A percentile compares a stretch with the other conserved stretches of the same genome.
Evolutionary conservation across 1,140 invertebrate genomes (phyloP).

Genomic region (Phortica variegata): DNA sequence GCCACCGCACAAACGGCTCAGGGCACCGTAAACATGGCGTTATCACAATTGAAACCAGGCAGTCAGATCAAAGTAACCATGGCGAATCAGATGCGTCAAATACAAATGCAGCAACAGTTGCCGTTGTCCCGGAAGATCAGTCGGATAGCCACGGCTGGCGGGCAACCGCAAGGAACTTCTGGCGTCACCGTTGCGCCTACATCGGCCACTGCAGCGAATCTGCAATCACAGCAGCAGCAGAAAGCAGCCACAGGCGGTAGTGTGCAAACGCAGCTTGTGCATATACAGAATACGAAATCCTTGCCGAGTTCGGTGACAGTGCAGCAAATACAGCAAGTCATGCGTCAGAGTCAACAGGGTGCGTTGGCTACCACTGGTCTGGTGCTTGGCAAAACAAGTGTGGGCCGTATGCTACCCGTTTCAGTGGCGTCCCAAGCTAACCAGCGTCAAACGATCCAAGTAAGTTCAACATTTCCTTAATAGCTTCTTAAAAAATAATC

Average conservation of each 20-base stretch:
- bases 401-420: conserved; percentile 53
- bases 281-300: conserved; percentile 61
- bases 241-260: conserved; percentile 22
- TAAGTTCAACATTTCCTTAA: conserved; percentile 14
- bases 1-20: conserved; percentile 59
- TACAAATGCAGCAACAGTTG: conserved; percentile 69
- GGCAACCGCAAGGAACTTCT: conserved; percentile 35
- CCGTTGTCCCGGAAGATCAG: conserved; percentile 65
- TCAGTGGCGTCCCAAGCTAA: conserved; percentile 51
- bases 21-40: conserved; percentile 56
- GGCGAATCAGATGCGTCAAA: conserved; percentile 67
- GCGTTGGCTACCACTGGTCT: conserved; percentile 33
- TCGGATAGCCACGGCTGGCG: conserved; percentile 65
- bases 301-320: conserved; percentile 68
- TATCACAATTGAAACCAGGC: conserved; percentile 50
- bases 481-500: no score
- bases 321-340: conserved; percentile 77
- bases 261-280: conserved; percentile 47
- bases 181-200: background rate
- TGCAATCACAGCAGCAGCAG: conserved; percentile 33
- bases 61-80: conserved; percentile 61
- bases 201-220: no score
- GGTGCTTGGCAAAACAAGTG: conserved; percentile 53
- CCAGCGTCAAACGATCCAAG: conserved; percentile 54
- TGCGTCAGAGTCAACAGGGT: conserved; percentile 63